Percentiles rank a stretch among this genome's conserved stretches.
phyloP scores from a whole-genome alignment of 2,888 invertebrate genomes.

The Eubasilissa splendida region DNA sequence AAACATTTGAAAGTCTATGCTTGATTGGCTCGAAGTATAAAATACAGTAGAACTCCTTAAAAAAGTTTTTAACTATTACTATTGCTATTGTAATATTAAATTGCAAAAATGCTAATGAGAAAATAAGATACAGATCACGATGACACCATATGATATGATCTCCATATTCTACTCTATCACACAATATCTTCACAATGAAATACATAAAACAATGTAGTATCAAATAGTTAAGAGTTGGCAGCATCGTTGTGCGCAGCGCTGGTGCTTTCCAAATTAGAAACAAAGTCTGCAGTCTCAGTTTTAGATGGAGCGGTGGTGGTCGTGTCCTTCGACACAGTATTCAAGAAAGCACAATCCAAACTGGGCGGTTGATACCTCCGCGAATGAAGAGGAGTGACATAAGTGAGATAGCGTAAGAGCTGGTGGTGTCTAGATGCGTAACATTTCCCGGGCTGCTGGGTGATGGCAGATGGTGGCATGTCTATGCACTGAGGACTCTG shows the following conservation, averaged over 20 bases:
- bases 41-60: background rate
- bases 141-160: too few relatives aligned
- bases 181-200: too few relatives aligned
- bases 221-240: too few relatives aligned
- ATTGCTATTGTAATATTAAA: background rate
- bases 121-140: too few relatives aligned
- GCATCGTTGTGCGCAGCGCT: too few relatives aligned
- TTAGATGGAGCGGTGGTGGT: background rate
- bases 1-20: slow-evolving; percentile 16
- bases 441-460: slow-evolving; percentile 53
- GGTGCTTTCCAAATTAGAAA: too few relatives aligned
- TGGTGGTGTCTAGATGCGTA: slow-evolving; percentile 62
- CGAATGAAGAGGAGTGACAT: slow-evolving; percentile 63
- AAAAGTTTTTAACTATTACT: slow-evolving; percentile 8
- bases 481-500: slow-evolving; percentile 69
- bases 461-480: slow-evolving; percentile 62
- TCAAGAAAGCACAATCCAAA: slow-evolving; percentile 13
- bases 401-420: slow-evolving; percentile 65
- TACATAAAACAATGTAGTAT: too few relatives aligned
- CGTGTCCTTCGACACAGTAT: background rate
- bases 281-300: background rate
- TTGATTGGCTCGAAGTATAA: background rate
- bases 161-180: too few relatives aligned
- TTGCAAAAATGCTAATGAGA: too few relatives aligned
- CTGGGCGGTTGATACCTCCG: slow-evolving; percentile 62